A percentile compares a stretch with the other conserved stretches of the same genome.
phyloP scores from a whole-genome alignment of 2,888 invertebrate species.

The Rotaria socialis region DNA sequence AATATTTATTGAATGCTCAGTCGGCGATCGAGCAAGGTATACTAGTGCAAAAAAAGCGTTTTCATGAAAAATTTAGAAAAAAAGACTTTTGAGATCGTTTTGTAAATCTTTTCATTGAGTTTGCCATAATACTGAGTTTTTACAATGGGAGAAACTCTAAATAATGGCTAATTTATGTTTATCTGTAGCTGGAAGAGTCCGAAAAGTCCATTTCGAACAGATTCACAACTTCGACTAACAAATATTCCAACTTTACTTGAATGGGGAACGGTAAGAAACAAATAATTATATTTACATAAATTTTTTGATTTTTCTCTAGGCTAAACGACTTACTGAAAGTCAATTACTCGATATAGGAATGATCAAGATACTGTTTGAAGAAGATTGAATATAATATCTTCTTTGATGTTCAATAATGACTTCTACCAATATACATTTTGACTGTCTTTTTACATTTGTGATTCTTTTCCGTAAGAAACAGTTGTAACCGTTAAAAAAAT shows the following conservation, averaged over 20 bases:
- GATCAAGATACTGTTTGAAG: not conserved
- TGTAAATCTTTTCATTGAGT: too few relatives aligned
- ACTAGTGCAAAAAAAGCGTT: too few relatives aligned
- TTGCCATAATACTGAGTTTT: too few relatives aligned
- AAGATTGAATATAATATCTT: not conserved
- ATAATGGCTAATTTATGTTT: too few relatives aligned
- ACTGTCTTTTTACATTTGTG: not conserved
- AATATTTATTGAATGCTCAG: constrained; percentile 1
- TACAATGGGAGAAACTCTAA: too few relatives aligned
- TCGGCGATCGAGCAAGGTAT: constrained; percentile 31
- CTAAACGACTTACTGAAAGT: not conserved
- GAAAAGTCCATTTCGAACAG: constrained; percentile 8
- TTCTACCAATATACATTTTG: not conserved
- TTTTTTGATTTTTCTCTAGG: not conserved
- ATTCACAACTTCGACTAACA: not conserved
- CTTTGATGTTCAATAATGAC: not conserved
- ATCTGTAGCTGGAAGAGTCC: not conserved
- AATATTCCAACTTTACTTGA: constrained; percentile 5
- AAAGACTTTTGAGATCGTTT: too few relatives aligned
- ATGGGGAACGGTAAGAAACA: not conserved
- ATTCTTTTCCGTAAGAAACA: too few relatives aligned
- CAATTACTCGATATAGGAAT: not conserved
- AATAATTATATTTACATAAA: not conserved
- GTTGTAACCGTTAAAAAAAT: too few relatives aligned
- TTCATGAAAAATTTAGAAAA: not conserved